phyloP scores from a whole-genome alignment of 2,888 invertebrate genomes.

The Clanis bilineata region DNA sequence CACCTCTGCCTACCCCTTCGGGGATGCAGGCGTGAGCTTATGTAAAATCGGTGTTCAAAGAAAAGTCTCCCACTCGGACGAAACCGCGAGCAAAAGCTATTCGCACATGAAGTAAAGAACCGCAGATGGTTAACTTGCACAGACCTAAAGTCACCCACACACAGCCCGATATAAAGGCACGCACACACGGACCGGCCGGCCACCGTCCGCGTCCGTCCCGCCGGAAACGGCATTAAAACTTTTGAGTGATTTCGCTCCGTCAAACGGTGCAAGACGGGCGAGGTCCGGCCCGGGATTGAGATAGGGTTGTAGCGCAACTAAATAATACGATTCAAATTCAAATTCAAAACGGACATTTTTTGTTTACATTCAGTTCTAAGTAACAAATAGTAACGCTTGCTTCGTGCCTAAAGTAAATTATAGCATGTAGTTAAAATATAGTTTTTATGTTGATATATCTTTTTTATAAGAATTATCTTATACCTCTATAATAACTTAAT shows the following conservation, averaged over 20 bases:
- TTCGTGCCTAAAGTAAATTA: too few species aligned
- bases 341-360: too few species aligned
- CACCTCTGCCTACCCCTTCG: too few species aligned
- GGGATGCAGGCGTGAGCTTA: too few species aligned
- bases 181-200: constrained; percentile 41
- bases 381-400: too few species aligned
- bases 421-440: too few species aligned
- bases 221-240: constrained; percentile 80
- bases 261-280: constrained; percentile 75
- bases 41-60: too few species aligned
- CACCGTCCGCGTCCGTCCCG: constrained; percentile 52
- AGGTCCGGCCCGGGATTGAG: constrained; percentile 44
- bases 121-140: constrained; percentile 6
- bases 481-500: too few species aligned
- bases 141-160: not conserved
- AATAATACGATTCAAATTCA: too few species aligned
- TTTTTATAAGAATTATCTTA: too few species aligned
- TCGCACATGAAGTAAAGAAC: not conserved
- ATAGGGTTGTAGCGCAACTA: constrained; percentile 8
- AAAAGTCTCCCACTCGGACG: not conserved
- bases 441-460: too few species aligned
- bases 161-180: constrained; percentile 39
- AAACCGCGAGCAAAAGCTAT: not conserved
- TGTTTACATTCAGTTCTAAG: too few species aligned
- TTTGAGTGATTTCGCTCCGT: constrained; percentile 81